Percentiles rank a stretch among this genome's conserved stretches.
Conservation (phyloP, 2,888 invertebrate genomes). For the Sphaeridia pumilis region DNA sequence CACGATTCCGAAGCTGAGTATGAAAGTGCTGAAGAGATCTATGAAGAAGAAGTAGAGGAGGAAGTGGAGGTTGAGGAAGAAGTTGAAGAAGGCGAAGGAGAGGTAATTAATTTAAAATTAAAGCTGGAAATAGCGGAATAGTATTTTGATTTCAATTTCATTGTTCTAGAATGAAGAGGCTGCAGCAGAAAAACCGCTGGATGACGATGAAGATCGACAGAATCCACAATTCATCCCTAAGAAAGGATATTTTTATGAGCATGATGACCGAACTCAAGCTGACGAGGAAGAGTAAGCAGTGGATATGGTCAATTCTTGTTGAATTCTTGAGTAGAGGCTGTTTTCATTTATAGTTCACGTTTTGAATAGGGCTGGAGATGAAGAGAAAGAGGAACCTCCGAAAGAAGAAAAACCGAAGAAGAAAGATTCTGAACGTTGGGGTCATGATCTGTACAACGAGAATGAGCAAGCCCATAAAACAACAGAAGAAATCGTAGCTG, state of each 20-base stretch:
- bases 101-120: slow-evolving; percentile 9
- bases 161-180: slow-evolving; percentile 6
- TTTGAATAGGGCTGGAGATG: slow-evolving; percentile 19
- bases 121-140: too few species aligned
- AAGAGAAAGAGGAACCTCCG: slow-evolving; percentile 14
- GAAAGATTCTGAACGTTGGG: slow-evolving; percentile 57
- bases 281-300: slow-evolving; percentile 46
- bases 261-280: slow-evolving; percentile 76
- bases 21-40: slow-evolving; percentile 37
- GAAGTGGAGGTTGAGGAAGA: slow-evolving; percentile 37
- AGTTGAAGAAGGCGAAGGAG: slow-evolving; percentile 36
- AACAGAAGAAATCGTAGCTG: slow-evolving; percentile 65
- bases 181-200: slow-evolving; percentile 56
- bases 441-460: slow-evolving; percentile 74
- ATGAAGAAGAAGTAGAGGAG: slow-evolving; percentile 36
- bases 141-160: too few species aligned
- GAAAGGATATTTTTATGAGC: slow-evolving; percentile 90
- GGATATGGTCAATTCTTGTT: background rate
- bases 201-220: slow-evolving; percentile 85
- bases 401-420: slow-evolving; percentile 41
- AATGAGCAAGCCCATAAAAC: slow-evolving; percentile 73
- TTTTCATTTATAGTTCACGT: background rate
- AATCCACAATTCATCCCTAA: slow-evolving; percentile 97
- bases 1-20: slow-evolving; percentile 37
- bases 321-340: background rate